Percentiles rank a stretch among this genome's conserved stretches.
Evolutionary conservation across 2,797 vertebrate genomes (phyloP).

Genomic region (Pangasius mekongensis): DNA sequence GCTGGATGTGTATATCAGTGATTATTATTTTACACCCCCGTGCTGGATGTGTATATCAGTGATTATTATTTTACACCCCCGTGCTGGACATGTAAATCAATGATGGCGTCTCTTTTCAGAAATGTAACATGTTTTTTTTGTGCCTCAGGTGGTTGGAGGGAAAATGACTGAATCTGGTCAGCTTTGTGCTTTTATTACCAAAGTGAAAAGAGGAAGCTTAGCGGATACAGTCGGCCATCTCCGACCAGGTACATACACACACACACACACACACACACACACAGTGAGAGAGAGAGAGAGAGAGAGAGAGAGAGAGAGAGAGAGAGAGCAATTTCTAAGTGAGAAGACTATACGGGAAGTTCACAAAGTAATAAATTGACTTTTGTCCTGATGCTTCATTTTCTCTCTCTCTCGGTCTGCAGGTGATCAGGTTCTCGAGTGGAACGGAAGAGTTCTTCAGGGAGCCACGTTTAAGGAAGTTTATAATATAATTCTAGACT

Average conservation of each 20-base stretch:
- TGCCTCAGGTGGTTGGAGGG: slow-evolving; percentile 90
- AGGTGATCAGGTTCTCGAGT: slow-evolving; percentile 98
- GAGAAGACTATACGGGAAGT: neutral
- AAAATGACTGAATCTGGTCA: slow-evolving; percentile 96
- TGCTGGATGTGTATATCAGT: neutral
- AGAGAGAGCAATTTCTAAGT: neutral
- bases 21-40: neutral
- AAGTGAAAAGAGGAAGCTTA: slow-evolving; percentile 97
- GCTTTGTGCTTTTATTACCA: slow-evolving; percentile 97
- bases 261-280: slow-evolving; percentile 21
- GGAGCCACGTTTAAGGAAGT: slow-evolving; percentile 97
- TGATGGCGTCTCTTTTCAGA: neutral
- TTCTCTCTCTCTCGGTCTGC: slow-evolving; percentile 13
- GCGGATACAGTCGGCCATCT: slow-evolving; percentile 96
- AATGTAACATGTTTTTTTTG: neutral
- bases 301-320: too few species aligned
- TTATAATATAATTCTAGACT: slow-evolving; percentile 96
- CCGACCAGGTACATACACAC: slow-evolving; percentile 82
- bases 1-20: neutral
- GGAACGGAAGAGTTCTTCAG: slow-evolving; percentile 91
- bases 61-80: neutral
- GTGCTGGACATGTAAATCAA: neutral
- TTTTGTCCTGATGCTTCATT: neutral
- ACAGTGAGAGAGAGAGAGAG: neutral
- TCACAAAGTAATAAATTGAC: neutral